Evolutionary conservation across 2,113 vertebrate genomes (phyloP).

Genomic region (Petaurus breviceps): DNA sequence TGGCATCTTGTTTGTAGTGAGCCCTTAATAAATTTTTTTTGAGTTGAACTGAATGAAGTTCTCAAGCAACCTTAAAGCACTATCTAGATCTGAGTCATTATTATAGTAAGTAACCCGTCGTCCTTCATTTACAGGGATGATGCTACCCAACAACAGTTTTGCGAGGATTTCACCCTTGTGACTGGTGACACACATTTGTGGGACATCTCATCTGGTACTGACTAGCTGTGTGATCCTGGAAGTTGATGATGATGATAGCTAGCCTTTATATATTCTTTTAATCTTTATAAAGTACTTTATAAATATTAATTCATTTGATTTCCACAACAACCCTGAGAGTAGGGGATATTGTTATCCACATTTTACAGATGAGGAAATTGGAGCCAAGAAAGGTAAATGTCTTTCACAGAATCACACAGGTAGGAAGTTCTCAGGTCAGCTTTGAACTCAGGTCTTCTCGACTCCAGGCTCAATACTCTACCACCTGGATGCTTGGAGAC

Average conservation of each 20-base stretch:
- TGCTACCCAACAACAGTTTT: not conserved
- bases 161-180: not conserved
- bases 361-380: not conserved
- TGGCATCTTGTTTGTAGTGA: not conserved
- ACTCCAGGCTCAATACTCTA: not conserved
- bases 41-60: not conserved
- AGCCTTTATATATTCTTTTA: not conserved
- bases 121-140: not conserved
- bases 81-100: not conserved
- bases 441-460: not conserved
- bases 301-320: not conserved
- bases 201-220: not conserved
- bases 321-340: not conserved
- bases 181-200: not conserved
- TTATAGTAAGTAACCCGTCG: not conserved
- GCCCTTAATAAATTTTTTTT: not conserved
- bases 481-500: not conserved
- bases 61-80: not conserved
- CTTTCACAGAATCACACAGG: not conserved
- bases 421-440: not conserved
- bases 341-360: not conserved
- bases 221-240: not conserved
- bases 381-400: not conserved
- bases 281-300: not conserved
- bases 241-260: not conserved